Conservation (phyloP, 2,113 vertebrate genomes). For the Sclerurus mexicanus region DNA sequence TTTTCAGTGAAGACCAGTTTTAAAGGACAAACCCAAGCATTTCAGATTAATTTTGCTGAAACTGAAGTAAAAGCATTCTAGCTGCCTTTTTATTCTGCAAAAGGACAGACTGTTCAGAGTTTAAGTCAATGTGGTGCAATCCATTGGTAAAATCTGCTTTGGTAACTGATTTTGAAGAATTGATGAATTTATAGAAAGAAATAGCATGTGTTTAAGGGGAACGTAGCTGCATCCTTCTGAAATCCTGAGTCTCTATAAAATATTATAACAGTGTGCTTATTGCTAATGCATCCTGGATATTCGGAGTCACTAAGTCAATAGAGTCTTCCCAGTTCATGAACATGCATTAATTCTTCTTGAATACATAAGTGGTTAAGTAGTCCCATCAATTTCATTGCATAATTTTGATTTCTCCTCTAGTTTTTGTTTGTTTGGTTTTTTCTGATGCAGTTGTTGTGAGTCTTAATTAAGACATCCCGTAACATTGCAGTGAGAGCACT, state of each 20-base stretch:
- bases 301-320: neutral
- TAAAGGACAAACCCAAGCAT: neutral
- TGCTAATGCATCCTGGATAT: neutral
- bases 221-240: neutral
- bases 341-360: neutral
- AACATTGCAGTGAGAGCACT: neutral
- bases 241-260: neutral
- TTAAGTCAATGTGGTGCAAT: neutral
- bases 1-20: neutral
- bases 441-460: neutral
- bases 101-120: neutral
- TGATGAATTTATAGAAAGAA: neutral
- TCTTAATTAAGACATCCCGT: neutral
- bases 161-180: neutral
- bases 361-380: neutral
- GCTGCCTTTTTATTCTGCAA: neutral
- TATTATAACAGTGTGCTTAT: neutral
- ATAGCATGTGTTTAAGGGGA: neutral
- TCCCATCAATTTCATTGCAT: neutral
- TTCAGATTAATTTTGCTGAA: neutral
- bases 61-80: neutral
- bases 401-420: neutral
- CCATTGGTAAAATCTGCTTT: neutral
- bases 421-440: neutral
- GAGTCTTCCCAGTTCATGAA: neutral